Base-by-base conservation (phyloP, 2,797 vertebrate genomes). In the Macropus fuliginosus region DNA sequence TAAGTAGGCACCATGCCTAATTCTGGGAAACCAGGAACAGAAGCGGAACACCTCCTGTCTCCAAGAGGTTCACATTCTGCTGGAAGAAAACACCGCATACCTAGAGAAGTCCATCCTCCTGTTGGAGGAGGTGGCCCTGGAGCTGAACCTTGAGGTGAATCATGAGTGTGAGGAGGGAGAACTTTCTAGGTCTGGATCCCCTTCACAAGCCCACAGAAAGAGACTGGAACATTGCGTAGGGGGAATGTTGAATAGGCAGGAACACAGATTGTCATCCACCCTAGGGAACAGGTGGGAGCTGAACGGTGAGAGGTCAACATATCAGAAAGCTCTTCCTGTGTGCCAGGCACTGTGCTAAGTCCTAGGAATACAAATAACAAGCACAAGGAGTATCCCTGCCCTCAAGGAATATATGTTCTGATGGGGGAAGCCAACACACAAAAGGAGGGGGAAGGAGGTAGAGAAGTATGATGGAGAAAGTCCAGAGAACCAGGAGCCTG, bases 151-250 rank as follows among this genome's bases (percentile, higher is more conserved):
- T 62, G n/a, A 40, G 21, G 28, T 21, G n/a, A 74, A 9, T 74
- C 9, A 9, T 56, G 24, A 56, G 24, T 40, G 1, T 5, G 46
- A 31, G 40, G n/a, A 92, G 27, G 46, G 29, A 40, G 92, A 3
- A 1, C 4, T 29, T 18, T 87, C 62, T 81, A 34, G 12, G 21
- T 55, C 3, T 6, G 56, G 5, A 91, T 91, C 56, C 3, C 0
- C 1, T 28, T n/a, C 74, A 66, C 93, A 96, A 54, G 54, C 28
- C 94, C 91, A 90, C 93, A 56, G 93, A 94, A 18, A 55, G 54
- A 34, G 24, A 28, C 0, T 1, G 0, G n/a, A 27, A 59, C 28
- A 27, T 91, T 0, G 0, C 6, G 0, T 54, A 54, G 91, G 54
- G 57, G 31, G 56, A 56, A 27, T 8, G 5, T 34, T 0, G 0